phyloP scores from a whole-genome alignment of 2,113 vertebrate species.

The Hypocryptadius cinnamomeus region DNA sequence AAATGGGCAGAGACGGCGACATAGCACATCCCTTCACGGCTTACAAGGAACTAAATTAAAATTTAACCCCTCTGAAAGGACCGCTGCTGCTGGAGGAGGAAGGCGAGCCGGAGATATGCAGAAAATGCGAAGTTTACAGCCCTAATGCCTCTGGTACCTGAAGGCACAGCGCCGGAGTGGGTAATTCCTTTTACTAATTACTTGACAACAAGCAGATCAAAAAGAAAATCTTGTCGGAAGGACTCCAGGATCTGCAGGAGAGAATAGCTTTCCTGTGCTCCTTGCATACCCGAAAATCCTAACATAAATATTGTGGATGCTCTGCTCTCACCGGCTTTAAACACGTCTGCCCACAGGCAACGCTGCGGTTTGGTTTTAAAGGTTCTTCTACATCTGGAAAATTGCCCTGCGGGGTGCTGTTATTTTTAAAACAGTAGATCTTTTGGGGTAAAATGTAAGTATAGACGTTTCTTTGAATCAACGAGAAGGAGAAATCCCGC shows the following conservation, averaged over 20 bases:
- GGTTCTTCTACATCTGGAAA: not conserved
- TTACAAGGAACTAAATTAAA: not conserved
- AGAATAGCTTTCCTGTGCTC: not conserved
- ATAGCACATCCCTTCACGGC: not conserved
- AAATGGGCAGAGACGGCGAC: not conserved
- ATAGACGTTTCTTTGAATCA: not conserved
- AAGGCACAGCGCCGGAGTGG: not conserved
- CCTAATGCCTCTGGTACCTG: not conserved
- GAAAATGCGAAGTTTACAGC: not conserved
- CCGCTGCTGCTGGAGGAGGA: not conserved
- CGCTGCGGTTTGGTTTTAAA: not conserved
- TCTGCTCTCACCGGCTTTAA: not conserved
- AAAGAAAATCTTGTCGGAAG: not conserved
- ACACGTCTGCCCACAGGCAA: not conserved
- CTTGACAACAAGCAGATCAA: not conserved
- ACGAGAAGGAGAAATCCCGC: not conserved
- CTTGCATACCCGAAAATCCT: not conserved
- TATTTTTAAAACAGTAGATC: not conserved
- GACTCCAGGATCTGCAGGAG: not conserved
- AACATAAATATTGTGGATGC: not conserved
- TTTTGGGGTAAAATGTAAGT: not conserved
- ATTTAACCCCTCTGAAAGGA: rapidly evolving
- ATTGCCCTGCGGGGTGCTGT: not conserved
- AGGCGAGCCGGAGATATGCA: not conserved
- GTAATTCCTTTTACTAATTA: not conserved